Conservation (phyloP, 2,113 vertebrate genomes). For the Motacilla tschutschensis region DNA sequence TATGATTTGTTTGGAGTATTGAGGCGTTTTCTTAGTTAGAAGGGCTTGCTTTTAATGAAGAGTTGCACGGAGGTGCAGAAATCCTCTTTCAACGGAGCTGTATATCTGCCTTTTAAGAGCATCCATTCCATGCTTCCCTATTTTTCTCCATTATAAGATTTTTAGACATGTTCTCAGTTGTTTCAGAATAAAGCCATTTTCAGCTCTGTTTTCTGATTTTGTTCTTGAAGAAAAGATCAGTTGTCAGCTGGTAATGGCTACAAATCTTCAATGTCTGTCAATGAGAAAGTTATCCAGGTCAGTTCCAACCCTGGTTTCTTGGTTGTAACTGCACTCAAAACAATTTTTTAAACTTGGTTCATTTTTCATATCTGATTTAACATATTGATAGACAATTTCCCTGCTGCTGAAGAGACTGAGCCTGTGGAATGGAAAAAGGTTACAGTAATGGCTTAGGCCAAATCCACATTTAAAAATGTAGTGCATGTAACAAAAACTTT, state of each 20-base stretch:
- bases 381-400: fast-evolving
- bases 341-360: not conserved
- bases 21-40: not conserved
- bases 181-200: not conserved
- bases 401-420: not conserved
- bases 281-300: not conserved
- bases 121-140: not conserved
- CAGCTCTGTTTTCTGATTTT: not conserved
- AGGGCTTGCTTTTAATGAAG: not conserved
- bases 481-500: not conserved
- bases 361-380: not conserved
- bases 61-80: not conserved
- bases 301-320: not conserved
- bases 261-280: not conserved
- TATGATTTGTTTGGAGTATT: slow-evolving; percentile 41
- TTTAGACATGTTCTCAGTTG: not conserved
- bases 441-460: not conserved
- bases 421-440: not conserved
- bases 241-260: not conserved
- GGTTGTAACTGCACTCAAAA: not conserved
- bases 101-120: not conserved
- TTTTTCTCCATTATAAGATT: not conserved
- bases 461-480: not conserved
- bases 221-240: not conserved
- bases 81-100: not conserved